Base-by-base conservation (phyloP, 64 coral and sea anemone genomes). In the Platygyra sinensis region DNA sequence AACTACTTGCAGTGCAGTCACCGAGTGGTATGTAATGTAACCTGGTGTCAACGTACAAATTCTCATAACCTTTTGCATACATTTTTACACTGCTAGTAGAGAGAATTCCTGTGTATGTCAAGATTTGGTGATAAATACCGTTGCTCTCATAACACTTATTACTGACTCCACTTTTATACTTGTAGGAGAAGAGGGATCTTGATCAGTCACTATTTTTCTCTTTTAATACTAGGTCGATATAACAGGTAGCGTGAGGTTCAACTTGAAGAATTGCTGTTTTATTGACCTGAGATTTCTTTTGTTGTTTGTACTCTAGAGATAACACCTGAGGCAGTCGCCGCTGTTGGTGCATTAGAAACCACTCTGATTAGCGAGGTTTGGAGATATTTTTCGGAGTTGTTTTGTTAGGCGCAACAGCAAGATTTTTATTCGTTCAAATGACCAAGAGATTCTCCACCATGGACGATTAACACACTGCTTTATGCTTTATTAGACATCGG, bases 1-100 rank as follows among this genome's bases (percentile, higher is more conserved):
- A 52, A 71, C 63, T 85, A 27, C 81, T 85, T 52, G 31, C 63
- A 27, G n/a, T 49, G 62, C 81, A 85, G 36, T 85, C 81, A 52
- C 64, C 81, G 16, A 38, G 64, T 51, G 81, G 81, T 85, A 28
- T 85, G 62, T 72, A 28, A 52, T 57, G 54, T 57, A 14, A 29
- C 65, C 25, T 69, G 65, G n/a, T 69, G 22, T 69, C 65, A 69
- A 69, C 22, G n/a, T 10, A 5, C 20, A 69, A 27, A 24, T 29
- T 69, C 24, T 67, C 22, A 24, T 25, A 2, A 24, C 25, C n/a
- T 10, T 29, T 11, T 25, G 65, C 65, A 27, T 69, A 25, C 22
- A n/a, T 29, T 69, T 29, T 69, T 8, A 24, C 9, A 25, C 1
- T 69, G n/a, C 65, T 1, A 69, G 65, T 24, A 24, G 62, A 22